Percentiles rank a stretch among this genome's conserved stretches.
These are phyloP conservation scores for Empidonax traillii DNA, from an alignment of 2,113 vertebrate genomes.

Conservation along the genomic window DNA sequence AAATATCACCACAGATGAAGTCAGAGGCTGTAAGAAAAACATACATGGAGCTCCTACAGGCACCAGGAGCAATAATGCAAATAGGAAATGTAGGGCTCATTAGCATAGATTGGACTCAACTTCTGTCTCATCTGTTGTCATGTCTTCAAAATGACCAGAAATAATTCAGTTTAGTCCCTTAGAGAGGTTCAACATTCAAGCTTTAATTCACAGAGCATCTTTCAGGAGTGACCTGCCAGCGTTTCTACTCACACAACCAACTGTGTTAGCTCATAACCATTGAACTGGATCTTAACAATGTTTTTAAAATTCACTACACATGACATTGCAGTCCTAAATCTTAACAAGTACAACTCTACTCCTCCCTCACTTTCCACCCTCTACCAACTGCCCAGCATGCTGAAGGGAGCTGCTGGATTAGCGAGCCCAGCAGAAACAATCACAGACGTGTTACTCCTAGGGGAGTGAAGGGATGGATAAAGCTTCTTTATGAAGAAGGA, in stretches of 20 bases:
- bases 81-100: slow-evolving; percentile 5
- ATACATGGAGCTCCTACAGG: neutral
- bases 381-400: neutral
- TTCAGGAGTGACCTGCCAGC: neutral
- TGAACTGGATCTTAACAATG: slow-evolving; percentile 50
- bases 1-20: neutral
- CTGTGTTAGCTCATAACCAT: neutral
- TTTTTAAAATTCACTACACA: slow-evolving; percentile 33
- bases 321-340: neutral
- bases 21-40: neutral
- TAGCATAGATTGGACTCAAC: slow-evolving; percentile 19
- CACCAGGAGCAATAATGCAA: slow-evolving; percentile 12
- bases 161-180: neutral
- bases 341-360: neutral
- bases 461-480: neutral
- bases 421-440: slow-evolving; percentile 37
- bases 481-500: slow-evolving; percentile 54
- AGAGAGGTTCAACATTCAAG: neutral
- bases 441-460: neutral
- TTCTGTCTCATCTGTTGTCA: neutral
- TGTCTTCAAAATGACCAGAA: neutral
- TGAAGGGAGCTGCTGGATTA: slow-evolving; percentile 37
- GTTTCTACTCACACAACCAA: neutral
- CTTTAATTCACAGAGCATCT: slow-evolving; percentile 6
- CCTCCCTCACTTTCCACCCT: neutral